Evolutionary conservation across 2,797 vertebrate genomes (phyloP), one percentile per base, ranked within the genome.

Genomic region (Hemitrygon akajei): DNA sequence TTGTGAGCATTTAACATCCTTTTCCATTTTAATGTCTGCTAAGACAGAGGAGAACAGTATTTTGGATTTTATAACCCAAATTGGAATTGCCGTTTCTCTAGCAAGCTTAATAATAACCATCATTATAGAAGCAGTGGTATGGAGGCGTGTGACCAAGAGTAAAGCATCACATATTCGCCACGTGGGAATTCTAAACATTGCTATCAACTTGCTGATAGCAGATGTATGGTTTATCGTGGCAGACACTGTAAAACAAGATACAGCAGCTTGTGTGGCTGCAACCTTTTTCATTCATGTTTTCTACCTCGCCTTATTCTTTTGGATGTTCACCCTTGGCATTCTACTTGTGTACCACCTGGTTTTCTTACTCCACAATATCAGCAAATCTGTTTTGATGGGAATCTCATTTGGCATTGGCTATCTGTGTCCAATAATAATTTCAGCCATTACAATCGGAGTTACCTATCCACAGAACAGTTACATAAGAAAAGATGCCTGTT

Each of bases 231-330:
- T 99, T 94, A 96, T 99, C 4, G 96, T 98, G 79, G 97, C 96
- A 0, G 95, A 96, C 0, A 94, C 94, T 37, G 94, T 98, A 84
- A 95, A 87, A 0, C 94, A 96, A 94, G 96, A 95, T 0, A 93
- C 95, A 40, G 94, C 58, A 0, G 94, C 96, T 30, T 99, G 98
- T 76, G 94, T 94, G 34, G 94, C 97, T 0, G 96, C 97, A 27
- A 97, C 98, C 0, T 99, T 98, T 95, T 99, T 99, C 69, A 96
- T 97, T 84, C 98, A 99, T 94, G 96, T 98, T 80, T 98, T 99
- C 96, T 99, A 99, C 95, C 96, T 99, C 2, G 97, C 98, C 0
- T 95, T 98, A 94, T 99, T 99, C 94, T 99, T 99, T 96, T 99
- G 98, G 98, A 98, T 98, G 98, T 96, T 99, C 16, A 97, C 97